Percentiles rank a stretch among this genome's conserved stretches.
These are phyloP conservation scores for Grapholita molesta DNA, from an alignment of 1,140 invertebrate genomes.

Conservation along the genomic window DNA sequence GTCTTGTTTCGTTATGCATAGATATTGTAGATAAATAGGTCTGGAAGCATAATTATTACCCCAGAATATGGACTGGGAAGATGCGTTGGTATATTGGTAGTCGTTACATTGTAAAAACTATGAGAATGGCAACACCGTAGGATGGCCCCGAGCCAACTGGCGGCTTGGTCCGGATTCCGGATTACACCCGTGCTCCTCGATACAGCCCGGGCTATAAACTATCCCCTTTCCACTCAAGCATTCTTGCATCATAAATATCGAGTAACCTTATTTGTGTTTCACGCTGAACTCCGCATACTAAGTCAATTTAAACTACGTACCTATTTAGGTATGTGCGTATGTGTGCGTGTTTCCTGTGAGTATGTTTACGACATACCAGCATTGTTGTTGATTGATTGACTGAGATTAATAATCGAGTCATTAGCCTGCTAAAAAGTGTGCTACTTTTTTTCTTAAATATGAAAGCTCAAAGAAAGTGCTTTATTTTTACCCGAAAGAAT, in stretches of 20 bases:
- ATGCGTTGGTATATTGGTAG: not conserved
- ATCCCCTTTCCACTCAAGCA: constrained; percentile 16
- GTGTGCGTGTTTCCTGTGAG: too few species aligned
- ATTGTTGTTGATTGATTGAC: too few species aligned
- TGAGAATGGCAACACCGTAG: constrained; percentile 5
- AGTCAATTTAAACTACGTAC: constrained; percentile 14
- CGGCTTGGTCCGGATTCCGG: constrained; percentile 10
- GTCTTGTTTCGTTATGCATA: too few species aligned
- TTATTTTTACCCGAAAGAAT: too few species aligned
- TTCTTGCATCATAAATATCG: constrained; percentile 17
- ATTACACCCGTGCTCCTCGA: constrained; percentile 12
- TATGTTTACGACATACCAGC: too few species aligned
- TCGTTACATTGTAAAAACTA: constrained; percentile 4
- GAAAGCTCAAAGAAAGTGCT: too few species aligned
- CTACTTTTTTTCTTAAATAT: too few species aligned
- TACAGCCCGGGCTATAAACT: constrained; percentile 9
- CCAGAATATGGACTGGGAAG: not conserved
- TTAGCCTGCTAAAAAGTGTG: too few species aligned
- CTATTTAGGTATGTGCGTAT: too few species aligned
- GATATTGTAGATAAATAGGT: too few species aligned
- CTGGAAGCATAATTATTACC: too few species aligned
- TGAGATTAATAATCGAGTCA: too few species aligned
- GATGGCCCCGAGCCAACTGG: constrained; percentile 12
- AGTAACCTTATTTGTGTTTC: constrained; percentile 17
- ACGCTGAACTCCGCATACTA: constrained; percentile 7